These are phyloP conservation scores for Oncorhynchus masou DNA, from an alignment of 2,113 vertebrate species.

Conservation along the genomic window DNA sequence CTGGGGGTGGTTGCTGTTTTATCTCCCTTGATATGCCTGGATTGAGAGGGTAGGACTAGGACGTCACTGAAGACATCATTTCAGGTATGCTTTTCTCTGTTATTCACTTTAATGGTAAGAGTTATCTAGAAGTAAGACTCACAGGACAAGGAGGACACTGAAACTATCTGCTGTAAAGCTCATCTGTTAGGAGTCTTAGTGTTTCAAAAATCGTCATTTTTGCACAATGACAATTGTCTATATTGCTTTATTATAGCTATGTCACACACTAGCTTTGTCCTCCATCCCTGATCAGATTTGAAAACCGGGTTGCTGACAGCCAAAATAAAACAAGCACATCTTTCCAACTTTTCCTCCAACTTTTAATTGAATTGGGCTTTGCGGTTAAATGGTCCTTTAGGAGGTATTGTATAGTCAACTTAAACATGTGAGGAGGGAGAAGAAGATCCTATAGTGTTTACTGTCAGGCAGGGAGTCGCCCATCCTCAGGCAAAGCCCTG, in stretches of 20 bases:
- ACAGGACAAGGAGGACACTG: background rate
- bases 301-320: background rate
- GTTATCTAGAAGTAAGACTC: background rate
- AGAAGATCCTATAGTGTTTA: background rate
- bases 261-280: background rate
- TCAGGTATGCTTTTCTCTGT: background rate
- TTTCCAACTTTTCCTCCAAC: too few species aligned
- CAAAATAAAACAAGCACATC: background rate
- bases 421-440: background rate
- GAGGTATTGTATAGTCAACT: too few species aligned
- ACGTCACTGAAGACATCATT: background rate
- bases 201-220: background rate
- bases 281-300: background rate
- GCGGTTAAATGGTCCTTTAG: too few species aligned
- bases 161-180: background rate
- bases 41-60: constrained; percentile 25
- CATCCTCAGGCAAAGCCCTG: background rate
- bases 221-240: background rate
- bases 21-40: constrained; percentile 34
- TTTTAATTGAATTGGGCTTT: too few species aligned
- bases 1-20: background rate
- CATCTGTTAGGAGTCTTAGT: background rate
- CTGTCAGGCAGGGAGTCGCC: background rate
- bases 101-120: background rate
- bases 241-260: background rate